phyloP scores from a whole-genome alignment of 1,140 invertebrate species.

The Cotesia chilonis region DNA sequence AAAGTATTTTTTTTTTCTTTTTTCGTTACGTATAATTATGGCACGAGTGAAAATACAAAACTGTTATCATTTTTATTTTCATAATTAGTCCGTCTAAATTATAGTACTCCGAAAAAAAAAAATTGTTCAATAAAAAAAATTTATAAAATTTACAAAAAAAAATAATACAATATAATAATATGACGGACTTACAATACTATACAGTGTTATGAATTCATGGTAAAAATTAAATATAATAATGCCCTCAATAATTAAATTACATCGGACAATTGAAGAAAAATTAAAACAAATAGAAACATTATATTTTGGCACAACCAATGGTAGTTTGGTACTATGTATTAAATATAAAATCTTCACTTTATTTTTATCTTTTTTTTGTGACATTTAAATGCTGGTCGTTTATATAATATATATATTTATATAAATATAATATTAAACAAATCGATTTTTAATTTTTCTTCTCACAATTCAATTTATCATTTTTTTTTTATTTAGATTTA shows the following conservation, averaged over 20 bases:
- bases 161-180: too few relatives aligned
- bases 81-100: background rate
- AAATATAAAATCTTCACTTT: conserved; percentile 19
- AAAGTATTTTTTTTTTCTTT: conserved; percentile 28
- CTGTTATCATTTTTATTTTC: conserved; percentile 13
- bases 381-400: conserved; percentile 15
- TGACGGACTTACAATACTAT: conserved; percentile 7
- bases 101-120: conserved; percentile 12
- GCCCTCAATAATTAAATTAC: conserved; percentile 7
- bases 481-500: conserved; percentile 1
- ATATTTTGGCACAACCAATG: conserved; percentile 49
- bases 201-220: background rate
- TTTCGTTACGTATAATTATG: conserved; percentile 45
- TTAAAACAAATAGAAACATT: conserved; percentile 32
- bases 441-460: conserved; percentile 9
- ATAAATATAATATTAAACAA: conserved; percentile 10
- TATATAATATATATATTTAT: too few relatives aligned
- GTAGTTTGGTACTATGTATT: conserved; percentile 45
- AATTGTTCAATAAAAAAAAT: background rate
- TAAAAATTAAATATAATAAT: conserved; percentile 3
- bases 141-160: background rate
- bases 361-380: conserved; percentile 21
- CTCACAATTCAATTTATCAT: conserved; percentile 1
- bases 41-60: conserved; percentile 52
- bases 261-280: conserved; percentile 16